These are phyloP conservation scores for Lacerta agilis DNA, from an alignment of 2,797 vertebrate genomes.

Conservation along the genomic window DNA sequence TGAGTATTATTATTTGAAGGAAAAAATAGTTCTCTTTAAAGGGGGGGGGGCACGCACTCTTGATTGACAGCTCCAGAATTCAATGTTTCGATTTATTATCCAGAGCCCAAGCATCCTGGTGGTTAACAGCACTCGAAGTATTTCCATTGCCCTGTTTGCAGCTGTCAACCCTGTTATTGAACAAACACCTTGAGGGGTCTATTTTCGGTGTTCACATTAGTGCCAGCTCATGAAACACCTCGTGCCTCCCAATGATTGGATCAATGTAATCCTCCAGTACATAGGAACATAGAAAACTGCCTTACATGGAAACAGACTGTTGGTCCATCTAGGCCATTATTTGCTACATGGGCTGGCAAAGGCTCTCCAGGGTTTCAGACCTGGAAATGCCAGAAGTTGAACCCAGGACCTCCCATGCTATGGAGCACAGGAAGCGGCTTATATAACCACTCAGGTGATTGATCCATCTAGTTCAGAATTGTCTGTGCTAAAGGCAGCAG, in stretches of 20 bases:
- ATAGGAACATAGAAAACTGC: too few relatives aligned
- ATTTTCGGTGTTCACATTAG: slow-evolving; percentile 33
- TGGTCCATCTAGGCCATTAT: too few relatives aligned
- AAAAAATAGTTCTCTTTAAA: slow-evolving; percentile 44
- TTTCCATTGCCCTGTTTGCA: not conserved
- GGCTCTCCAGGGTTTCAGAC: too few relatives aligned
- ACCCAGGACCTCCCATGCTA: too few relatives aligned
- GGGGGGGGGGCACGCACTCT: not conserved
- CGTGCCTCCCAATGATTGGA: slow-evolving; percentile 17
- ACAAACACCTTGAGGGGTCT: slow-evolving; percentile 23
- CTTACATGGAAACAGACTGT: too few relatives aligned
- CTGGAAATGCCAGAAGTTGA: too few relatives aligned
- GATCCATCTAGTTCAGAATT: too few relatives aligned
- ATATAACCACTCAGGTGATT: too few relatives aligned
- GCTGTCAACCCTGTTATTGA: not conserved
- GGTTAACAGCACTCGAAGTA: slow-evolving; percentile 9
- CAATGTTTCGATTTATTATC: slow-evolving; percentile 30
- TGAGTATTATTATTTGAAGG: slow-evolving; percentile 32
- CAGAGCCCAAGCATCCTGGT: not conserved
- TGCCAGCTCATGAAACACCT: slow-evolving; percentile 26
- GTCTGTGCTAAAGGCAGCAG: too few relatives aligned
- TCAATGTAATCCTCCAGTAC: not conserved
- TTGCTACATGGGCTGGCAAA: too few relatives aligned
- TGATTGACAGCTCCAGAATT: slow-evolving; percentile 17
- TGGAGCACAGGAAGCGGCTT: too few relatives aligned